These are phyloP conservation scores for Sardinella longiceps DNA, from an alignment of 2,797 vertebrate species.

Conservation along the genomic window DNA sequence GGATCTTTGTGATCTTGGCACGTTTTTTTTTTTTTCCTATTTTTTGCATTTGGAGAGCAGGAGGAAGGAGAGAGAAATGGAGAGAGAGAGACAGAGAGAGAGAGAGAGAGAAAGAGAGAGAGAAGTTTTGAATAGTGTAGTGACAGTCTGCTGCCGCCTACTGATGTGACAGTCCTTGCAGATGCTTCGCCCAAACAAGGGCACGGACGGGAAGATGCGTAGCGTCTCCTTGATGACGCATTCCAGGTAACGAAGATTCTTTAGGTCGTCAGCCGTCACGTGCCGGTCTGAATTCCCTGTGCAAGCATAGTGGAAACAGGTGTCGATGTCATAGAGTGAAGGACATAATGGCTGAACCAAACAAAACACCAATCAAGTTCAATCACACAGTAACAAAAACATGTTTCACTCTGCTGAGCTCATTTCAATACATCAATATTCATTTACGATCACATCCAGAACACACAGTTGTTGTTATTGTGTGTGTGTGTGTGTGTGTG, in stretches of 20 bases:
- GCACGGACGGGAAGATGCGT: conserved; percentile 83
- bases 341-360: not conserved
- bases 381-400: no score
- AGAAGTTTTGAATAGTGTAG: not conserved
- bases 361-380: not conserved
- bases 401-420: no score
- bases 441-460: not conserved
- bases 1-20: conserved; percentile 40
- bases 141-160: conserved; percentile 62
- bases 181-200: conserved; percentile 77
- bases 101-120: not conserved
- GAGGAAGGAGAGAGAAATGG: not conserved
- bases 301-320: not conserved
- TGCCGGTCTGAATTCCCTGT: conserved; percentile 69
- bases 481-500: no score
- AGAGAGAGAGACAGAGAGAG: not conserved
- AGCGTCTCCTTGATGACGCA: conserved; percentile 85
- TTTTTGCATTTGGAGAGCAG: not conserved
- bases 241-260: conserved; percentile 80
- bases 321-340: not conserved
- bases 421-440: not conserved
- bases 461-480: conserved; percentile 4
- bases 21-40: conserved; percentile 16
- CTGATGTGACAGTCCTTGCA: conserved; percentile 76
- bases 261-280: conserved; percentile 75